phyloP scores from a whole-genome alignment of 2,888 invertebrate species.

The Phortica okadai region DNA sequence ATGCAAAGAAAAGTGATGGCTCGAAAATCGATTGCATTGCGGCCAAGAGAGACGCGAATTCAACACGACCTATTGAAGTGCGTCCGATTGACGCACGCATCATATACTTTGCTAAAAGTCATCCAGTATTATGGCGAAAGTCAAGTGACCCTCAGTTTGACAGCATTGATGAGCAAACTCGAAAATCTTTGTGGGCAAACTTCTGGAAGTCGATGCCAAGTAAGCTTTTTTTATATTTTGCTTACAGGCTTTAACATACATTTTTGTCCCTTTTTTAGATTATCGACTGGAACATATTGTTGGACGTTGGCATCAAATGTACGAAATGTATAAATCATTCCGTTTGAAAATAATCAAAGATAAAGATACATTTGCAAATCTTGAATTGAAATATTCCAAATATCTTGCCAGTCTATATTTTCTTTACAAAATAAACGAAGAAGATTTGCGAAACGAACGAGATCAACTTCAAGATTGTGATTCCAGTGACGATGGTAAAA shows the following conservation, averaged over 20 bases:
- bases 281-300: constrained; percentile 64
- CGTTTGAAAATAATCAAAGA: constrained; percentile 71
- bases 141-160: constrained; percentile 65
- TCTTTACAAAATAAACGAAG: constrained; percentile 70
- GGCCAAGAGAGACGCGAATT: neutral
- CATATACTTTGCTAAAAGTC: constrained; percentile 72
- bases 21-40: neutral
- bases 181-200: constrained; percentile 67
- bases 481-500: constrained; percentile 38
- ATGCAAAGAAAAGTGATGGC: constrained; percentile 32
- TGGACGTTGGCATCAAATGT: constrained; percentile 72
- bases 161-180: constrained; percentile 69
- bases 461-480: constrained; percentile 64
- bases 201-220: constrained; percentile 66
- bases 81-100: constrained; percentile 66
- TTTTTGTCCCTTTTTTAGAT: constrained; percentile 34
- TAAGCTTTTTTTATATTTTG: constrained; percentile 41
- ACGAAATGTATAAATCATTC: constrained; percentile 73
- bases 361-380: constrained; percentile 58
- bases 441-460: constrained; percentile 68
- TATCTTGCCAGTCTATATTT: constrained; percentile 71
- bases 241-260: neutral
- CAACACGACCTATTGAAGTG: constrained; percentile 63
- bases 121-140: constrained; percentile 72
- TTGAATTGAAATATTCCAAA: constrained; percentile 71